phyloP scores from a whole-genome alignment of 2,797 vertebrate genomes.

The Sciurus carolinensis region DNA sequence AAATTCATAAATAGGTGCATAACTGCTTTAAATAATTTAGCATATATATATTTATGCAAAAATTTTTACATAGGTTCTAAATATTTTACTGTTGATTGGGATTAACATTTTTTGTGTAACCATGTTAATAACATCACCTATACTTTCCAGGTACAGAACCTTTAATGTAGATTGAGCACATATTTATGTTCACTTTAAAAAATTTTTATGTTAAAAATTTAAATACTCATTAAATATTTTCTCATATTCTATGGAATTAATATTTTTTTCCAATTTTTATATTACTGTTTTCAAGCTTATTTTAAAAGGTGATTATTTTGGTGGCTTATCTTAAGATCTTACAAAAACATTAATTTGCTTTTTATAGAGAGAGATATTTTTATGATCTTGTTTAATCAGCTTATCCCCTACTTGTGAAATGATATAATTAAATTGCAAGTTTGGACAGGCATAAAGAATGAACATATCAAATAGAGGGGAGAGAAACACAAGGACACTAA shows the following conservation, averaged over 20 bases:
- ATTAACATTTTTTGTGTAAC: neutral
- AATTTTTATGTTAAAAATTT: too few relatives aligned
- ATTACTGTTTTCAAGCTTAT: neutral
- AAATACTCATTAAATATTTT: neutral
- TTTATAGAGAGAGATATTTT: slow-evolving; percentile 34
- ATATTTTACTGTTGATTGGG: neutral
- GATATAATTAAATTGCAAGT: slow-evolving; percentile 9
- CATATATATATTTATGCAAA: neutral
- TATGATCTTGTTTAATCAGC: neutral
- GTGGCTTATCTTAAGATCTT: neutral
- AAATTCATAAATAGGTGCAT: neutral
- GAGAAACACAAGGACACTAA: neutral
- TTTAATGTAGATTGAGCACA: neutral
- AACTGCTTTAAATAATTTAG: neutral
- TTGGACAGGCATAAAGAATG: neutral
- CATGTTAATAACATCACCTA: slow-evolving; percentile 4
- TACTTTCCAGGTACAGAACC: neutral
- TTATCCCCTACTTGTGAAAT: neutral
- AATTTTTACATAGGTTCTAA: neutral
- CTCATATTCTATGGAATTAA: neutral
- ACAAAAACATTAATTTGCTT: neutral
- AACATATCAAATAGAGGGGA: neutral
- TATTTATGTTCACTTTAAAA: neutral
- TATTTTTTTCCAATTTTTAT: neutral
- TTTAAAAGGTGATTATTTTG: neutral